phyloP scores from a whole-genome alignment of 2,113 vertebrate genomes.

The Thunnus maccoyii region DNA sequence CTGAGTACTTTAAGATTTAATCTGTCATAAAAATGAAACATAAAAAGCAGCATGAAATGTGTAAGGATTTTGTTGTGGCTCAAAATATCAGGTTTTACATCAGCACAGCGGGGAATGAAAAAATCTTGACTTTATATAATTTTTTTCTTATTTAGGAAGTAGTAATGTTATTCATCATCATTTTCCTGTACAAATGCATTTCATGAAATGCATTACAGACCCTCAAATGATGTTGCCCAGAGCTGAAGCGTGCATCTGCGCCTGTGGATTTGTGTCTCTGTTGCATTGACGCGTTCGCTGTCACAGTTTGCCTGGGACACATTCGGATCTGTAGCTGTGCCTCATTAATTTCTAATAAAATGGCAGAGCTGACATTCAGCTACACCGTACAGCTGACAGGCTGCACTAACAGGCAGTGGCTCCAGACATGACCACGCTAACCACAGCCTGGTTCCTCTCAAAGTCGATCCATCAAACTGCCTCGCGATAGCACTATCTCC shows the following conservation, averaged over 20 bases:
- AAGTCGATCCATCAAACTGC: slow-evolving; percentile 72
- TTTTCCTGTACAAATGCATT: slow-evolving; percentile 12
- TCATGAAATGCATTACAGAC: slow-evolving; percentile 6
- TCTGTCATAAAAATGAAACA: slow-evolving; percentile 23
- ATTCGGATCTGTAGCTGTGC: slow-evolving; percentile 53
- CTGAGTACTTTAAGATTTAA: slow-evolving; percentile 12
- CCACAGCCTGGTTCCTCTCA: slow-evolving; percentile 71
- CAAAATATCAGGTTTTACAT: slow-evolving; percentile 15
- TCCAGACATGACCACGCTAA: slow-evolving; percentile 78
- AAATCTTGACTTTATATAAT: slow-evolving; percentile 34
- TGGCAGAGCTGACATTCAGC: slow-evolving; percentile 72
- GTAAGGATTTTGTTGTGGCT: neutral
- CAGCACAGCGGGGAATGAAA: neutral
- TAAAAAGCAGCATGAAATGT: slow-evolving; percentile 20
- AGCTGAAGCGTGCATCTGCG: slow-evolving; percentile 32
- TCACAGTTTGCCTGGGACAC: slow-evolving; percentile 62
- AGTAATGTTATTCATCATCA: neutral
- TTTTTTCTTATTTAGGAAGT: neutral
- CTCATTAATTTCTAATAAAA: slow-evolving; percentile 82
- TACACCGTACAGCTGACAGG: slow-evolving; percentile 73
- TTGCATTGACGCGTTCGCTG: slow-evolving; percentile 33
- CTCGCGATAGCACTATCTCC: slow-evolving; percentile 33
- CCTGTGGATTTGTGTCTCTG: slow-evolving; percentile 23
- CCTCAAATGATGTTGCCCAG: neutral
- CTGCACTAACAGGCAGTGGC: slow-evolving; percentile 78